These are phyloP conservation scores for Anguilla obscura DNA, from an alignment of 2,797 vertebrate species.

Conservation along the genomic window DNA sequence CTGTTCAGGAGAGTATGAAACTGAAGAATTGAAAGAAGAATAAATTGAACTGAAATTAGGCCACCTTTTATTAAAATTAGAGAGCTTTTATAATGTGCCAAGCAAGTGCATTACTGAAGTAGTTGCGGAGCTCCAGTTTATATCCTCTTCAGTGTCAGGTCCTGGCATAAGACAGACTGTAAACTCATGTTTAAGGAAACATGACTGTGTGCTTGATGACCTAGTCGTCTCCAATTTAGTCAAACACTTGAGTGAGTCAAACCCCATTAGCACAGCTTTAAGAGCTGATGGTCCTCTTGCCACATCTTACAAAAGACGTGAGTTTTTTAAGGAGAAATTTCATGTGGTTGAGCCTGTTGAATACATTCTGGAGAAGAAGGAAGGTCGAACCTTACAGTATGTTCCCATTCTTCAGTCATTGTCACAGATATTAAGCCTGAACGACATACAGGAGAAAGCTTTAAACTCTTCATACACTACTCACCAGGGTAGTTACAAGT, in stretches of 20 bases:
- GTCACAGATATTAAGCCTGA: conserved; percentile 27
- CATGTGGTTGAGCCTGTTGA: conserved; percentile 35
- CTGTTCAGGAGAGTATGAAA: too few species aligned
- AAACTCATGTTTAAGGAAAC: conserved; percentile 23
- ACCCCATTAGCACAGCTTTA: conserved; percentile 45
- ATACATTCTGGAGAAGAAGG: conserved; percentile 28
- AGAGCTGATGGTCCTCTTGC: conserved; percentile 25
- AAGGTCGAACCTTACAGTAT: conserved; percentile 23
- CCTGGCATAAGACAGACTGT: not conserved
- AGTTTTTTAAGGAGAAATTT: conserved; percentile 35
- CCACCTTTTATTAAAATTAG: conserved; percentile 40
- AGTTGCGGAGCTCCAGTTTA: conserved; percentile 29
- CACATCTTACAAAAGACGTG: conserved; percentile 37
- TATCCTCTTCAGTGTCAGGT: conserved; percentile 36
- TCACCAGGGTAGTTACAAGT: not conserved
- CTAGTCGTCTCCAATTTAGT: conserved; percentile 42
- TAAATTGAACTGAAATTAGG: conserved; percentile 36
- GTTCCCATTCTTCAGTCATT: conserved; percentile 36
- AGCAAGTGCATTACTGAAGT: conserved; percentile 24
- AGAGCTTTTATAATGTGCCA: conserved; percentile 36
- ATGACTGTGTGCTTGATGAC: conserved; percentile 37
- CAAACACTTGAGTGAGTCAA: conserved; percentile 27
- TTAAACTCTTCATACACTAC: not conserved
- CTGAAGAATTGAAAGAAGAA: not conserved
- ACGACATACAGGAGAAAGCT: conserved; percentile 8